phyloP scores from a whole-genome alignment of 1,140 invertebrate genomes.

The Mamestra configurata region DNA sequence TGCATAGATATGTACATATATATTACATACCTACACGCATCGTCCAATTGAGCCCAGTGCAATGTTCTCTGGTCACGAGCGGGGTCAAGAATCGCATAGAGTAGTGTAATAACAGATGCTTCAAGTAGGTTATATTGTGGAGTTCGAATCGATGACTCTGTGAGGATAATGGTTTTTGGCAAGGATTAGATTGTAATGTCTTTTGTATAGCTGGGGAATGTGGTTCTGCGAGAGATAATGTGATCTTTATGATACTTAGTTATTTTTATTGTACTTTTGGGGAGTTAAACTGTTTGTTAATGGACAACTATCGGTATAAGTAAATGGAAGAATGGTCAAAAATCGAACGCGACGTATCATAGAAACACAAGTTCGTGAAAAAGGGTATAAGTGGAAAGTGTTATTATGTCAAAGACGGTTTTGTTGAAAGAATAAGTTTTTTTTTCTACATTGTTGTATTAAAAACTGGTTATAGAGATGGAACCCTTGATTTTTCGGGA shows the following conservation, averaged over 20 bases:
- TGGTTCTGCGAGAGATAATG: neutral
- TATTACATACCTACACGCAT: slow-evolving; percentile 41
- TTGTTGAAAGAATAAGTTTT: too few species aligned
- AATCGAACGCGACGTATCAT: too few species aligned
- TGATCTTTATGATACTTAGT: neutral
- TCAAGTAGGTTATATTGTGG: slow-evolving; percentile 19
- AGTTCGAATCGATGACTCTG: slow-evolving; percentile 23
- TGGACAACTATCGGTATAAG: too few species aligned
- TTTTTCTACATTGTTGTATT: too few species aligned
- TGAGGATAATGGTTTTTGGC: slow-evolving; percentile 12
- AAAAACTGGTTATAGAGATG: too few species aligned
- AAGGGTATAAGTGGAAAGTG: too few species aligned
- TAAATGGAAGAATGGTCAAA: too few species aligned
- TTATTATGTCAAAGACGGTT: too few species aligned
- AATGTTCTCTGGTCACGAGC: slow-evolving; percentile 79
- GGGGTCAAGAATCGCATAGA: slow-evolving; percentile 79
- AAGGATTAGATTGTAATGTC: slow-evolving; percentile 10
- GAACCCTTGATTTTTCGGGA: too few species aligned
- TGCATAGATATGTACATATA: slow-evolving; percentile 9
- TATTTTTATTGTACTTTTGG: neutral
- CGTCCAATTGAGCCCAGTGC: slow-evolving; percentile 74
- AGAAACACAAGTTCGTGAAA: too few species aligned
- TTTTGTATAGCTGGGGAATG: neutral
- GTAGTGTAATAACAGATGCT: slow-evolving; percentile 53
- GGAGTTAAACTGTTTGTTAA: neutral